Conservation (phyloP, 2,888 invertebrate genomes). For the Thymelicus lineola region DNA sequence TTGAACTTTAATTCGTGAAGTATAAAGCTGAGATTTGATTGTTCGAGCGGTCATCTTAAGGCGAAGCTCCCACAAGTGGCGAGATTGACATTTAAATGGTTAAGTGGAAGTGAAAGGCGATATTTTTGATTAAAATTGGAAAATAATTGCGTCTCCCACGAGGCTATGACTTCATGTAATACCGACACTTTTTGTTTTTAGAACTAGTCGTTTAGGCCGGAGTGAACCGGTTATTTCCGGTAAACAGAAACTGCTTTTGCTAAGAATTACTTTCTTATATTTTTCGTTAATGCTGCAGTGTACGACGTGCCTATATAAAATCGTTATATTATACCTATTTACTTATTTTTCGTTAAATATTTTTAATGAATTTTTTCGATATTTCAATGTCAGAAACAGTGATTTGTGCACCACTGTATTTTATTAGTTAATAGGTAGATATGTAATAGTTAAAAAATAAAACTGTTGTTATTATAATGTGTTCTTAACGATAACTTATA, state of each 20-base stretch:
- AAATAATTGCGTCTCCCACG: slow-evolving; percentile 85
- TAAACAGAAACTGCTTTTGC: slow-evolving; percentile 29
- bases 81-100: slow-evolving; percentile 84
- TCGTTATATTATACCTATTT: neutral
- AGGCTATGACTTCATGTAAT: slow-evolving; percentile 68
- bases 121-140: slow-evolving; percentile 85
- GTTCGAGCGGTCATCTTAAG: slow-evolving; percentile 52
- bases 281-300: neutral
- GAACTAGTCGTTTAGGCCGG: slow-evolving; percentile 67
- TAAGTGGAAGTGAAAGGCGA: slow-evolving; percentile 83
- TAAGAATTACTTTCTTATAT: neutral
- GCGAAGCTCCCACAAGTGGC: slow-evolving; percentile 53
- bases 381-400: no score
- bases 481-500: no score
- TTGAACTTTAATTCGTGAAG: slow-evolving; percentile 45
- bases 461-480: no score
- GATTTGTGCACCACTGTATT: no score
- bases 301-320: neutral
- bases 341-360: no score
- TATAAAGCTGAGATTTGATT: slow-evolving; percentile 50
- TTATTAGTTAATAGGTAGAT: no score
- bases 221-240: slow-evolving; percentile 71
- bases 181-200: slow-evolving; percentile 53
- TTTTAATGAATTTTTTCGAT: no score
- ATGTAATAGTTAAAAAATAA: no score